phyloP scores from a whole-genome alignment of 2,113 vertebrate genomes.

The Lepus timidus region DNA sequence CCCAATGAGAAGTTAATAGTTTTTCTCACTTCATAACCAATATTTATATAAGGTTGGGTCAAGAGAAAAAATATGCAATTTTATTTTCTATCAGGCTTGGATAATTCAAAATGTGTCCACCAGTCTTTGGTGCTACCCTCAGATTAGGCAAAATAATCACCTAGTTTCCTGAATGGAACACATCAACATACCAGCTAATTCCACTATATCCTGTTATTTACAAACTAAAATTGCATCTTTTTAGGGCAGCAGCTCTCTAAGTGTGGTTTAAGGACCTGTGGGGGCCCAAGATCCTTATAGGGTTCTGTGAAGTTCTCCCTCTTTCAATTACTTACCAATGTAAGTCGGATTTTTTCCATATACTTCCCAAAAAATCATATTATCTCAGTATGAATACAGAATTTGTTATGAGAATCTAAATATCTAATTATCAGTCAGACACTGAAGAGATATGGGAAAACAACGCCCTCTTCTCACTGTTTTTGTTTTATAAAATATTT shows the following conservation, averaged over 20 bases:
- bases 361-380: background rate
- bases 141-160: background rate
- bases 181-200: background rate
- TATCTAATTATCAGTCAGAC: background rate
- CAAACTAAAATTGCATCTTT: constrained; percentile 6
- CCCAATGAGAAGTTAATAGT: background rate
- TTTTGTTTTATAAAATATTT: constrained; percentile 19
- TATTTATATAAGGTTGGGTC: background rate
- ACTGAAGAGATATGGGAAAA: background rate
- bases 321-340: background rate
- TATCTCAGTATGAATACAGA: background rate
- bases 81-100: constrained; percentile 15
- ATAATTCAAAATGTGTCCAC: background rate
- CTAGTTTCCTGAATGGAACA: background rate
- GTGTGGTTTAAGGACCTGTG: background rate
- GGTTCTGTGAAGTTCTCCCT: background rate
- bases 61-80: background rate
- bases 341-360: constrained; percentile 8
- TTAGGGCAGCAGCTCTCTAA: background rate
- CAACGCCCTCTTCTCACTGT: background rate
- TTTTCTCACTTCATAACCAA: constrained; percentile 19
- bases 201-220: background rate
- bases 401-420: constrained; percentile 13
- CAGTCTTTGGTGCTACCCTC: background rate
- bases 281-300: background rate